These are phyloP conservation scores for Numenius arquata DNA, from an alignment of 2,113 vertebrate species.

Conservation along the genomic window DNA sequence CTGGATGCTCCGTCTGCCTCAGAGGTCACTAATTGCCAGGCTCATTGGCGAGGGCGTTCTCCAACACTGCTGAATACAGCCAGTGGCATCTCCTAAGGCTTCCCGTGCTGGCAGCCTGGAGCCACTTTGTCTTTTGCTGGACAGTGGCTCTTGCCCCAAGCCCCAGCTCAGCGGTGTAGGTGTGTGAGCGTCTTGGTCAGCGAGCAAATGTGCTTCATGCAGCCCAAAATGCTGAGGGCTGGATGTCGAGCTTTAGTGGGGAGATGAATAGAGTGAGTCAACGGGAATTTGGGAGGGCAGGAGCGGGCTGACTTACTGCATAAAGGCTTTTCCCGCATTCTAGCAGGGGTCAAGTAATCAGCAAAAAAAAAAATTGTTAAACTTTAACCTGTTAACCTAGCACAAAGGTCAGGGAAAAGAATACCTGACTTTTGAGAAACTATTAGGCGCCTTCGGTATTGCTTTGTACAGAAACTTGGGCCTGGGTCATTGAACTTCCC, in stretches of 20 bases:
- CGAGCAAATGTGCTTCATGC: not conserved
- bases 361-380: not conserved
- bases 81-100: not conserved
- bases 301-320: not conserved
- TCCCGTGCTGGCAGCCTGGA: not conserved
- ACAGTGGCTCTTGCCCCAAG: not conserved
- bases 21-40: not conserved
- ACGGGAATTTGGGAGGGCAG: not conserved
- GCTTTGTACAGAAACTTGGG: not conserved
- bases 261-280: not conserved
- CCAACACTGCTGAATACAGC: not conserved
- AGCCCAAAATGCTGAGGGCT: not conserved
- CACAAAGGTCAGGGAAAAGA: not conserved
- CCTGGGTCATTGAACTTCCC: not conserved
- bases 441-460: rapidly evolving
- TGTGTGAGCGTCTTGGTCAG: not conserved
- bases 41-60: rapidly evolving
- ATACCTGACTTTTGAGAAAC: not conserved
- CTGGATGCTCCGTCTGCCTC: not conserved
- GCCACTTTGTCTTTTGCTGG: rapidly evolving
- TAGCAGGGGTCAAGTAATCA: not conserved
- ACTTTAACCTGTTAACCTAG: slow-evolving; percentile 6
- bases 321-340: not conserved
- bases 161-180: rapidly evolving
- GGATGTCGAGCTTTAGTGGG: not conserved